Base-by-base conservation (phyloP, 2,113 vertebrate species). In the Salvelinus fontinalis region DNA sequence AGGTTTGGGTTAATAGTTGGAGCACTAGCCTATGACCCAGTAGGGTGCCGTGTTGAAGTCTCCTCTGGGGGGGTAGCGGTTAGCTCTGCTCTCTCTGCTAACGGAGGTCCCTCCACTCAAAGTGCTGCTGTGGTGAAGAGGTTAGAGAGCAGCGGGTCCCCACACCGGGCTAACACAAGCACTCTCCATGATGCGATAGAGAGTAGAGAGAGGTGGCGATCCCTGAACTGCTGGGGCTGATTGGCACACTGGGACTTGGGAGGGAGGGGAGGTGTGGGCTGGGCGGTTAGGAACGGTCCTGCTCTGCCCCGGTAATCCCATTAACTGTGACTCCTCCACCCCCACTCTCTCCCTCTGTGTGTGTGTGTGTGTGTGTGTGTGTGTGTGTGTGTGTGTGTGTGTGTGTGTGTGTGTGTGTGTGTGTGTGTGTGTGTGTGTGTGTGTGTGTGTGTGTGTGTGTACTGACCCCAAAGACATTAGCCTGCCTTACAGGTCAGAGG, bases 301-400 rank as follows among this genome's bases (percentile, higher is more conserved):
- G 87, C 86, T 89, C 89, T 86, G 90, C 91, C 81, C 88, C 90
- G 90, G 85, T 94, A 94, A 94, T 94, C 93, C 93, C 91, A 92
- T 94, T 94, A 93, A 93, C 89, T 90, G 88, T 92, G 93, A 91
- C 91, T 91, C 87, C 85, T 88, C 80, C 49, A 13, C 49, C 24
- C 78, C 81, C 82, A 79, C 84, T 74, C 75, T 84, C 87, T 84
- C 75, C 1, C 27, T 27, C 76, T 44, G 9, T 39, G 7, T 76
- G 48, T 67, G 18, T 51, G 24, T 75, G 75, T 64, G 71, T 78
- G 60, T 74, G 74, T 75, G 77, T 77, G 48, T 68, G 18, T 51
- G 24, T 75, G 64, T 54, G 62, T 73, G 80, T 71, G 79, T 83
- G 34, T 1, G 34, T 27, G 27, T 27, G 27, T 27, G 27, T 27